Evolutionary conservation across 2,797 vertebrate species (phyloP).

Genomic region (Hydrophis major): DNA sequence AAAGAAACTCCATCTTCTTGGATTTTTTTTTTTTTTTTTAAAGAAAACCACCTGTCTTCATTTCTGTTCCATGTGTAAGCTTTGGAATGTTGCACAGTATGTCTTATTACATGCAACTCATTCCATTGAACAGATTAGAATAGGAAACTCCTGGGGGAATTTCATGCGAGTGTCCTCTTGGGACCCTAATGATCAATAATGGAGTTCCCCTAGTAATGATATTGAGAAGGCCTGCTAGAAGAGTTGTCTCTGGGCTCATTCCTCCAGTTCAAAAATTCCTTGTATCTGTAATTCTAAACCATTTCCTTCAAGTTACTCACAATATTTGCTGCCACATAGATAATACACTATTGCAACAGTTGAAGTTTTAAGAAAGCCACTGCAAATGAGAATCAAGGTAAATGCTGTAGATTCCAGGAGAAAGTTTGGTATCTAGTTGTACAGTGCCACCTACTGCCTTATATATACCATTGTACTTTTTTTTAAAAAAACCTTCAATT

Average conservation of each 20-base stretch:
- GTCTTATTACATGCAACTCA: background rate
- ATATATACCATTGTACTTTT: background rate
- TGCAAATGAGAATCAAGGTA: background rate
- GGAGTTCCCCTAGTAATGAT: background rate
- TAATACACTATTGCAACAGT: background rate
- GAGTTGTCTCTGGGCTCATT: background rate
- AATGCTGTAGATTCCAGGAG: background rate
- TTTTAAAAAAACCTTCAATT: background rate
- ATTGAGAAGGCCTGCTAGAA: background rate
- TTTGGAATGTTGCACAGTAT: background rate
- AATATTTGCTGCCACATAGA: background rate
- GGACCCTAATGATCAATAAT: background rate
- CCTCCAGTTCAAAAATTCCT: background rate
- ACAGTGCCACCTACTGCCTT: constrained; percentile 33
- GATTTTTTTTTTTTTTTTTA: background rate
- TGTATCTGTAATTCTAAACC: background rate
- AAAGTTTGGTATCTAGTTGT: background rate
- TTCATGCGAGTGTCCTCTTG: background rate
- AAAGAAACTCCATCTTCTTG: background rate
- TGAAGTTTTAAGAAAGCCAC: background rate
- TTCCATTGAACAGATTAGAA: background rate
- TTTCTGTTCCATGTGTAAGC: background rate
- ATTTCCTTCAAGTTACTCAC: background rate
- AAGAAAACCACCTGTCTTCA: background rate
- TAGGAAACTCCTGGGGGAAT: background rate